Percentiles rank a stretch among this genome's conserved stretches.
Evolutionary conservation across 2,888 invertebrate genomes (phyloP).

Genomic region (Neoascia interrupta): DNA sequence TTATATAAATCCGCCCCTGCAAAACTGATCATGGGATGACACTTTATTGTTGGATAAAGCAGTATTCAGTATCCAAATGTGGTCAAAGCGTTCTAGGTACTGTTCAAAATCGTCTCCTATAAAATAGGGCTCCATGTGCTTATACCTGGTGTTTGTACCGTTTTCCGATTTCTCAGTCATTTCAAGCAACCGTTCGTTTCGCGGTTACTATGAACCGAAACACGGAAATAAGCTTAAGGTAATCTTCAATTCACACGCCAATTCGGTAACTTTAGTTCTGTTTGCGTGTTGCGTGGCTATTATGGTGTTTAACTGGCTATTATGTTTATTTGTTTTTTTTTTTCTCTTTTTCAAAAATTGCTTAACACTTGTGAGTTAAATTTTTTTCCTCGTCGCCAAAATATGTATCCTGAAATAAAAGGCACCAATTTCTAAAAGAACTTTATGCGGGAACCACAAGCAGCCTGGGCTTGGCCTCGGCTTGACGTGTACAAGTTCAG

Average conservation of each 20-base stretch:
- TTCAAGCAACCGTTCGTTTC: too few relatives aligned
- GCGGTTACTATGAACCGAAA: too few relatives aligned
- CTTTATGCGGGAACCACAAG: too few relatives aligned
- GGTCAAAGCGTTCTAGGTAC: neutral
- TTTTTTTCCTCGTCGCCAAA: neutral
- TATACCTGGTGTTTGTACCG: neutral
- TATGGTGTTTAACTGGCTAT: neutral
- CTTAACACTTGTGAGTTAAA: neutral
- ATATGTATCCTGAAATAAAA: neutral
- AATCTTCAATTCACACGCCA: neutral
- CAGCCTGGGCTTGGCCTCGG: too few relatives aligned
- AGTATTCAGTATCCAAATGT: slow-evolving; percentile 3
- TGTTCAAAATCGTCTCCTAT: slow-evolving; percentile 11
- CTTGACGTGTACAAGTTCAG: too few relatives aligned
- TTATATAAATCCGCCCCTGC: slow-evolving; percentile 14
- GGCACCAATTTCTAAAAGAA: too few relatives aligned
- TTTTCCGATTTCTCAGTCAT: neutral
- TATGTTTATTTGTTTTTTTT: too few relatives aligned
- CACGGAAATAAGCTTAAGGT: too few relatives aligned
- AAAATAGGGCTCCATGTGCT: slow-evolving; percentile 11
- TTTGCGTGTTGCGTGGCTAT: neutral
- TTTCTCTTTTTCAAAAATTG: too few relatives aligned
- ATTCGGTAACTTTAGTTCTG: neutral
- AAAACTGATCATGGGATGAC: neutral
- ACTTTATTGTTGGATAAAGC: neutral